Base-by-base conservation (phyloP, 2,888 invertebrate species). In the Crepidodera aurea region DNA sequence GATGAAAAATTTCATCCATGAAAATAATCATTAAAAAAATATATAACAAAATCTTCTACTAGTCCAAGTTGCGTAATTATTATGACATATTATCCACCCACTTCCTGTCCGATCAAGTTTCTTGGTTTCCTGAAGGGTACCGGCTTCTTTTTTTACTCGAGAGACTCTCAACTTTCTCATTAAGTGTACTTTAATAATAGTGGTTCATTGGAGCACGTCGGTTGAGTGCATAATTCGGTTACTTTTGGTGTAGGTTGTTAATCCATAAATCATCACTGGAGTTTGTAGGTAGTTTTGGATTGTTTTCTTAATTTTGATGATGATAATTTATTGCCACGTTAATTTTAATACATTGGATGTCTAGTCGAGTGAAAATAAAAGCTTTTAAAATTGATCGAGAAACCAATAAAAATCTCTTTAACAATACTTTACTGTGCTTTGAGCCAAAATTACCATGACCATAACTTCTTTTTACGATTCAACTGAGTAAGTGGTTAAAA, bases 51-150 rank as follows among this genome's bases (percentile, higher is more conserved):
- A 4, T 6, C 6, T 22, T 22, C 22, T 4, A 4, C 6, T 22
- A 22, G 6, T 22, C 22, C 6, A 22, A n/a, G 42, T 42, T 42
- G 19, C 42, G 42, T 16, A 42, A 42, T 15, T 42, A 44, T 44
- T 44, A 44, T 44, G 44, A 22, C 44, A 44, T 34, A 5, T n/a
- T 12, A 22, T 12, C 44, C 44, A 44, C 44, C 44, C 44, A 44
- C 25, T 44, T 44, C 44, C 44, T 44, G 22, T 5, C 6, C n/a
- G n/a, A 13, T 22, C 19, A n/a, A 44, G 12, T 44, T 44, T 44
- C 44, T 34, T 12, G 34, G 12, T 34, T 34, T 34, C 13, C 13
- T 13, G 1, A 44, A 10, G 44, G n/a, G 10, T 39, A n/a, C 8
- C 39, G n/a, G 13, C 6, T 8, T 42, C 16, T 7, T 10, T 42